A percentile compares a stretch with the other conserved stretches of the same genome.
phyloP scores from a whole-genome alignment of 2,888 invertebrate species.

The Microctonus aethiopoides region DNA sequence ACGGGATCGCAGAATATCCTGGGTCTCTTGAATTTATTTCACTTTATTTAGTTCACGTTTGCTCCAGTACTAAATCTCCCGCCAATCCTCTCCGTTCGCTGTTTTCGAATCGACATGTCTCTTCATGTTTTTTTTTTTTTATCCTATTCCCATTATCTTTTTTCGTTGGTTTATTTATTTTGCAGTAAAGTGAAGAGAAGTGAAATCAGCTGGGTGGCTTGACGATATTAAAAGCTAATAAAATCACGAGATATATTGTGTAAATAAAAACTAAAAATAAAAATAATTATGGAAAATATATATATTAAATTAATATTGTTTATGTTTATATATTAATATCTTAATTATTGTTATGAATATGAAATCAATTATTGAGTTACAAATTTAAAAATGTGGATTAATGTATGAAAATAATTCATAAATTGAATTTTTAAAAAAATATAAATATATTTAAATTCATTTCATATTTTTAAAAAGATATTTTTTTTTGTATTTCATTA shows the following conservation, averaged over 20 bases:
- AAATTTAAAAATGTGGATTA: too few species aligned
- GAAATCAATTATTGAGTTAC: too few species aligned
- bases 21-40: slow-evolving; percentile 1
- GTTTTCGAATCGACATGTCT: background rate
- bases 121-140: background rate
- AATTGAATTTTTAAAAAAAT: too few species aligned
- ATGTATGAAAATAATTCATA: too few species aligned
- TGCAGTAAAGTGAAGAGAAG: background rate
- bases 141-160: background rate
- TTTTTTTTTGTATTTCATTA: too few species aligned
- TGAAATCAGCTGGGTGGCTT: background rate
- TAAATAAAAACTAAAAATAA: too few species aligned
- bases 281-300: too few species aligned
- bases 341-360: too few species aligned
- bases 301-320: too few species aligned
- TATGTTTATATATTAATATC: too few species aligned
- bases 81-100: background rate
- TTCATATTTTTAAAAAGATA: too few species aligned
- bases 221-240: background rate
- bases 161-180: background rate
- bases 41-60: background rate
- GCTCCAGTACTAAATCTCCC: background rate
- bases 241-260: background rate
- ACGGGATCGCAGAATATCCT: background rate
- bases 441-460: too few species aligned